phyloP scores from a whole-genome alignment of 1,140 invertebrate species.

The Theocolax elegans region DNA sequence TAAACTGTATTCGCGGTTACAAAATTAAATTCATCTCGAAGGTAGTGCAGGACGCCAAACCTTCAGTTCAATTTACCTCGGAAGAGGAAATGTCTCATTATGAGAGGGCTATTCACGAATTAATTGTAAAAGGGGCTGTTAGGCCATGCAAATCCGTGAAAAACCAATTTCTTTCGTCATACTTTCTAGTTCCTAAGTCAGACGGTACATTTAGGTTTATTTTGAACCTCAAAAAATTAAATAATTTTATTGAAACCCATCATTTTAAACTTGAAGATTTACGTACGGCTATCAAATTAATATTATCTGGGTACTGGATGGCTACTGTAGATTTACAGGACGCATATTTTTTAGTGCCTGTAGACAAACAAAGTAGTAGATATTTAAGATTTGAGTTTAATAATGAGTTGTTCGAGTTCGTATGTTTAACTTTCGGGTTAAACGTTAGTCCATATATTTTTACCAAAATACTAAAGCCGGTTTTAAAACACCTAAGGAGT shows the following conservation, averaged over 20 bases:
- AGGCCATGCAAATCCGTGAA: not conserved
- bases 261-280: constrained; percentile 29
- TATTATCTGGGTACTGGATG: not conserved
- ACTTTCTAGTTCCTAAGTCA: constrained; percentile 11
- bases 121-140: not conserved
- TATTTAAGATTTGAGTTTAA: constrained; percentile 32
- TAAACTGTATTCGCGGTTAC: not conserved
- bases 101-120: not conserved
- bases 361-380: constrained; percentile 20
- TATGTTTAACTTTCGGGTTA: constrained; percentile 35
- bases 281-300: constrained; percentile 10
- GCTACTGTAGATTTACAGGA: constrained; percentile 21
- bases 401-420: constrained; percentile 28
- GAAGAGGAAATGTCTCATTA: not conserved
- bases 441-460: constrained; percentile 28
- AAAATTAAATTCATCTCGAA: not conserved
- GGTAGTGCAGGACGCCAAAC: not conserved
- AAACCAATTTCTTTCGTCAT: not conserved
- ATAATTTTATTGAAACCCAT: not conserved
- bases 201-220: constrained; percentile 3
- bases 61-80: not conserved
- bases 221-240: constrained; percentile 14
- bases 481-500: constrained; percentile 1
- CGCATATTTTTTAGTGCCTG: constrained; percentile 29
- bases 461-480: constrained; percentile 40